Evolutionary conservation across 2,888 invertebrate species (phyloP).

Genomic region (Rhingia campestris): DNA sequence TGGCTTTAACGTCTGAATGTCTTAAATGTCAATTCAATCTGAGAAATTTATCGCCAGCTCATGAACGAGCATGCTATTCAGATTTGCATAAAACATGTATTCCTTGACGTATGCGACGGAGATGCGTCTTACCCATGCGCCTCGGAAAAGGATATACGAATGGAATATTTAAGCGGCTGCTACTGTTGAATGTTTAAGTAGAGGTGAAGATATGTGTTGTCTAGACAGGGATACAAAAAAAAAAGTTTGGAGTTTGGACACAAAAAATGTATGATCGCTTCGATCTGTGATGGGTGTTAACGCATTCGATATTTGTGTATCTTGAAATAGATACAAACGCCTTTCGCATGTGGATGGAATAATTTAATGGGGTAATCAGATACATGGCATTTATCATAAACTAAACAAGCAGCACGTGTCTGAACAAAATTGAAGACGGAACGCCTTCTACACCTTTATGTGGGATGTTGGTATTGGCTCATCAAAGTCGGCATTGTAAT

Average conservation of each 20-base stretch:
- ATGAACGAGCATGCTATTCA: conserved; percentile 49
- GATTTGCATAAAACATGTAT: conserved; percentile 59
- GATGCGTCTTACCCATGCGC: conserved; percentile 17
- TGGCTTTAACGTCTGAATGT: conserved; percentile 32
- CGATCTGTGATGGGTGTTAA: not conserved
- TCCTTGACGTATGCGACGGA: conserved; percentile 18
- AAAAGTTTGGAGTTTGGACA: not conserved
- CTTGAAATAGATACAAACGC: not conserved
- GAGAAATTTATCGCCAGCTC: conserved; percentile 58
- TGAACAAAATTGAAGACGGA: not conserved
- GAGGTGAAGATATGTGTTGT: conserved; percentile 4
- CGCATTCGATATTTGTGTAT: not conserved
- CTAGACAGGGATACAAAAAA: conserved; percentile 30
- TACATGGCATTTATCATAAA: not conserved
- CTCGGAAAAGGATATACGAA: conserved; percentile 2
- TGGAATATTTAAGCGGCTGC: conserved; percentile 32
- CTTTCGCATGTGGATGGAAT: not conserved
- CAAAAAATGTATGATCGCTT: not conserved
- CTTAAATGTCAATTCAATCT: conserved; percentile 51
- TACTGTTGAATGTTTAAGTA: conserved; percentile 32
- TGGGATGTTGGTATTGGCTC: not conserved
- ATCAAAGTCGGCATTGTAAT: conserved; percentile 43
- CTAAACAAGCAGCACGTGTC: not conserved
- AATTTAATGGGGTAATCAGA: not conserved
- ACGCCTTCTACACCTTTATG: not conserved